These are phyloP conservation scores for Pseudomyrmex gracilis DNA, from an alignment of 1,140 invertebrate species.

Conservation along the genomic window DNA sequence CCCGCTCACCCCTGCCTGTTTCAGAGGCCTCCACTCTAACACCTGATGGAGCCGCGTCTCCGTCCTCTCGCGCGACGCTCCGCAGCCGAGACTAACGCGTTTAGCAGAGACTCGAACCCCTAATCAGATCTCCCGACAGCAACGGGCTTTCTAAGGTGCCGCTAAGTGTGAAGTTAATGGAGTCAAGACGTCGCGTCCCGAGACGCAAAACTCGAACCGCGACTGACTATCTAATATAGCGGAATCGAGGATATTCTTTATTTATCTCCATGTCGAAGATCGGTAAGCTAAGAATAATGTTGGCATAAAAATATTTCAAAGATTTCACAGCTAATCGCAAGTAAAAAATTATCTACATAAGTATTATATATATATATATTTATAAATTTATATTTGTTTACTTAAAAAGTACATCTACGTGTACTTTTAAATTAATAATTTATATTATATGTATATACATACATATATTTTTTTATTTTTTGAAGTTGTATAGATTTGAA, in stretches of 20 bases:
- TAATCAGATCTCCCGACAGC: conserved; percentile 85
- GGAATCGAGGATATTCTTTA: conserved; percentile 8
- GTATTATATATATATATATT: too few species aligned
- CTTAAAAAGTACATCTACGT: too few species aligned
- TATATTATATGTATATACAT: too few species aligned
- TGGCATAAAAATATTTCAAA: not conserved
- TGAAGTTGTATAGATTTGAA: too few species aligned
- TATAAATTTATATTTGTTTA: too few species aligned
- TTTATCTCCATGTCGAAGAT: not conserved
- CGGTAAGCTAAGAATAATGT: not conserved
- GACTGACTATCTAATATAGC: conserved; percentile 8
- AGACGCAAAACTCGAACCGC: conserved; percentile 42
- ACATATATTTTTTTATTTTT: too few species aligned
- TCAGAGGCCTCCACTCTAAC: conserved; percentile 62
- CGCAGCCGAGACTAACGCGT: conserved; percentile 83
- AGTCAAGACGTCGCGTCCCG: conserved; percentile 80
- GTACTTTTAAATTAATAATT: too few species aligned
- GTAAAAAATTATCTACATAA: not conserved
- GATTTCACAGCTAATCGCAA: not conserved
- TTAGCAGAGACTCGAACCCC: conserved; percentile 85
- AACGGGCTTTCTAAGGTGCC: conserved; percentile 76
- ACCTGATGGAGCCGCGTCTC: conserved; percentile 72
- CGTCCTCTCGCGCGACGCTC: conserved; percentile 67
- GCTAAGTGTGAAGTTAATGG: conserved; percentile 86
- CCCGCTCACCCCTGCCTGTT: conserved; percentile 38